Base-by-base conservation (phyloP, 2,113 vertebrate species). In the Prochilodus magdalenae region DNA sequence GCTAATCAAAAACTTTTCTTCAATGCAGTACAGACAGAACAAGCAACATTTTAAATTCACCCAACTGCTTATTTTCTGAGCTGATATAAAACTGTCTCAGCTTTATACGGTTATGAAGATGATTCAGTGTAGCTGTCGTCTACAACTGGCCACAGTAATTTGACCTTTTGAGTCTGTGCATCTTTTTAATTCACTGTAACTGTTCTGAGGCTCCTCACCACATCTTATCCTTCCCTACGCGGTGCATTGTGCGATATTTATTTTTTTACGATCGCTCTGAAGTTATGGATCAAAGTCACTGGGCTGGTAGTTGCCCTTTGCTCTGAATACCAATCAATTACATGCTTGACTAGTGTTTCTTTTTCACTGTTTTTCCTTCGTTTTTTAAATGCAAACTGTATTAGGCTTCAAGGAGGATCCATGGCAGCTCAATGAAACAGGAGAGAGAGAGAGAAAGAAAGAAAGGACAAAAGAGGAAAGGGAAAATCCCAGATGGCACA, bases 401-500 rank as follows among this genome's bases (percentile, higher is more conserved):
- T 59, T 60, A 57, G 30, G 73, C 75, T 84, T 84, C 57, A 66
- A 77, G 62, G n/a, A 75, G 69, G 72, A 72, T 20, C 72, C 11
- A 27, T 44, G 65, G 78, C 44, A 29, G 80, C 72, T 82, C 80
- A 55, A 76, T 51, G 73, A 75, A 87, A 82, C 29, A 57, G 51
- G 66, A 51, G 66, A 73, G 66, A 77, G 51, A 49, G 51, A 80
- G 77, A 60, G 30, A 59, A 62, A 75, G 51, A 26, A 24, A 67
- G n/a, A 59, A 69, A 77, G 63, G 60, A 83, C 24, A 65, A 51
- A 60, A 66, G 75, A 71, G 63, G 66, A 86, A 83, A 81, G 73
- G 75, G 57, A 65, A 78, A 79, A 66, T 87, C 88, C 88, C 88
- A 89, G 83, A 89, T 85, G 88, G 86, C 80, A 70, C 47, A 76